Evolutionary conservation across 2,888 invertebrate species (phyloP).

Genomic region (Drosophila heteroneura): DNA sequence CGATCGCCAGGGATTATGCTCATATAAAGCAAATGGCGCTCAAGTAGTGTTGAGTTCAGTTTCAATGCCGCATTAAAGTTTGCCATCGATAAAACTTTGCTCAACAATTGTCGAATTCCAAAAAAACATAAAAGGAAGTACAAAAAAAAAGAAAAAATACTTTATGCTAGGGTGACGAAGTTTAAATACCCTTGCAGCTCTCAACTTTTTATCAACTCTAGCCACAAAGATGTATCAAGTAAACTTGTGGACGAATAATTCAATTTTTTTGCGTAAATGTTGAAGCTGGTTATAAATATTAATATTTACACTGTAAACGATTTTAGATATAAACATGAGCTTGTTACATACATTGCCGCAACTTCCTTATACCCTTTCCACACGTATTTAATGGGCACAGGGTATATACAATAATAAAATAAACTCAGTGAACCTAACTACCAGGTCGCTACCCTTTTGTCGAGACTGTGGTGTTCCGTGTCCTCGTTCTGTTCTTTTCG

Average conservation of each 20-base stretch:
- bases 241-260: background rate
- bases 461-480: constrained; percentile 9
- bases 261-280: background rate
- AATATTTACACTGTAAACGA: background rate
- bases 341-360: background rate
- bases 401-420: constrained; percentile 10
- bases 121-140: constrained; percentile 24
- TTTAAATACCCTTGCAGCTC: background rate
- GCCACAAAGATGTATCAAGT: background rate
- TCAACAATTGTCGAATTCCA: constrained; percentile 47
- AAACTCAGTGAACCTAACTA: constrained; percentile 38
- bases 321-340: background rate
- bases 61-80: constrained; percentile 61
- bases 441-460: constrained; percentile 55
- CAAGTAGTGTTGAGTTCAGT: constrained; percentile 23
- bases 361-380: background rate
- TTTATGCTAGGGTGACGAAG: background rate
- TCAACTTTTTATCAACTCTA: background rate
- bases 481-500: constrained; percentile 21
- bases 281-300: background rate
- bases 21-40: constrained; percentile 32
- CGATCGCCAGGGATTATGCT: constrained; percentile 40
- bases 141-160: background rate
- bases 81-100: constrained; percentile 75
- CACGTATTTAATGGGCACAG: background rate